These are phyloP conservation scores for Drosophila repleta DNA, from an alignment of 1,140 invertebrate genomes.

Conservation along the genomic window DNA sequence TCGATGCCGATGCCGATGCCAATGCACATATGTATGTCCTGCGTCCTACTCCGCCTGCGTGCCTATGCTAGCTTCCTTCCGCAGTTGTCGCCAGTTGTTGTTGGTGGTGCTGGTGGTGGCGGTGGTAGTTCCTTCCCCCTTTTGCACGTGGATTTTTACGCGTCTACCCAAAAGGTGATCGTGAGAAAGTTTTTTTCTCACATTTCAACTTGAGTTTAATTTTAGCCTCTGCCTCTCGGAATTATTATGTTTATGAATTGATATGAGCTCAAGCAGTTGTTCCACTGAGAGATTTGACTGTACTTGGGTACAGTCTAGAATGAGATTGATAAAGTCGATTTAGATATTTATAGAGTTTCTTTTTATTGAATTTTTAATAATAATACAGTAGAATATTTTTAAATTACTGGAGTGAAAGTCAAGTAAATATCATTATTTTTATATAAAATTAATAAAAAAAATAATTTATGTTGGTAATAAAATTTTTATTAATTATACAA, in stretches of 20 bases:
- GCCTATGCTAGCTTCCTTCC: slow-evolving; percentile 48
- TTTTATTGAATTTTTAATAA: no score
- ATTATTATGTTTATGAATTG: slow-evolving; percentile 79
- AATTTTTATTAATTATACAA: no score
- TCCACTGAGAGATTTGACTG: slow-evolving; percentile 55
- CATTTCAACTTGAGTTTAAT: slow-evolving; percentile 72
- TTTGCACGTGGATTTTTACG: slow-evolving; percentile 82
- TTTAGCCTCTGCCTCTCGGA: slow-evolving; percentile 65
- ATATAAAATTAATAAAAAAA: no score
- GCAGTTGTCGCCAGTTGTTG: slow-evolving; percentile 43
- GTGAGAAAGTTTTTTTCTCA: slow-evolving; percentile 83
- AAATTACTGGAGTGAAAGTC: no score
- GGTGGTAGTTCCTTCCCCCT: slow-evolving; percentile 75
- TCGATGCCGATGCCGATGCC: background rate
- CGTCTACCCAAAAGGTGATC: slow-evolving; percentile 74
- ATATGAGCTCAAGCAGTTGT: slow-evolving; percentile 61
- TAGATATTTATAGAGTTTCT: no score
- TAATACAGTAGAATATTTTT: no score
- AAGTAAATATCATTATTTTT: no score
- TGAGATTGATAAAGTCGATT: background rate
- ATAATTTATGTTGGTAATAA: no score
- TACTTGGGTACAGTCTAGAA: slow-evolving; percentile 39
- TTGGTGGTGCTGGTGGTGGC: slow-evolving; percentile 37
- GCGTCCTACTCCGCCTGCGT: slow-evolving; percentile 69
- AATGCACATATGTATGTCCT: slow-evolving; percentile 38